These are phyloP conservation scores for Toxostoma redivivum DNA, from an alignment of 2,113 vertebrate genomes.

Conservation along the genomic window DNA sequence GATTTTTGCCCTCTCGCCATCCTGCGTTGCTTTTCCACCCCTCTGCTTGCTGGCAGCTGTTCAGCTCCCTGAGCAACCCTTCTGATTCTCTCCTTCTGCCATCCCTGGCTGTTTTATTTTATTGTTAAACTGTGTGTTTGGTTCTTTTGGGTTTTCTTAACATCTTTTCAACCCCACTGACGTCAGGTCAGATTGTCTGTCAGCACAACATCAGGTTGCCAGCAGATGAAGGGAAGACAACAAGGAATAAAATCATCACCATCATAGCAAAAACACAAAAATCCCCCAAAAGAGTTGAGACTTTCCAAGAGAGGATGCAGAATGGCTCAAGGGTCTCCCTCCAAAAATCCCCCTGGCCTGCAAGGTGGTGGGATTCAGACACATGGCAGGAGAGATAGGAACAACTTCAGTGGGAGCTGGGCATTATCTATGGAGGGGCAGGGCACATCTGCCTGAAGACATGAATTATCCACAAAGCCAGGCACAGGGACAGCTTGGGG, in stretches of 20 bases:
- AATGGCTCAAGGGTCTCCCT: neutral
- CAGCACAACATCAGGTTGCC: neutral
- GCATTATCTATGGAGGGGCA: neutral
- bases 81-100: neutral
- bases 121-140: neutral
- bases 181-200: neutral
- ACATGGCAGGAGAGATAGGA: neutral
- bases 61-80: neutral
- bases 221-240: neutral
- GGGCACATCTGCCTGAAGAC: neutral
- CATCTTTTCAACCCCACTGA: neutral
- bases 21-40: neutral
- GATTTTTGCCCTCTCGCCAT: neutral
- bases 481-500: neutral
- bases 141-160: neutral
- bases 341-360: neutral
- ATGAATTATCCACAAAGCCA: neutral
- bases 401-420: neutral
- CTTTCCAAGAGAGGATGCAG: neutral
- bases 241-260: neutral
- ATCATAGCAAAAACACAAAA: neutral
- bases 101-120: neutral
- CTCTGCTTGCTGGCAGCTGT: neutral
- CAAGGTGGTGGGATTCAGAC: neutral
- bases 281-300: neutral